These are phyloP conservation scores for Rhopalosiphum padi DNA, from an alignment of 1,140 invertebrate genomes.

Conservation along the genomic window DNA sequence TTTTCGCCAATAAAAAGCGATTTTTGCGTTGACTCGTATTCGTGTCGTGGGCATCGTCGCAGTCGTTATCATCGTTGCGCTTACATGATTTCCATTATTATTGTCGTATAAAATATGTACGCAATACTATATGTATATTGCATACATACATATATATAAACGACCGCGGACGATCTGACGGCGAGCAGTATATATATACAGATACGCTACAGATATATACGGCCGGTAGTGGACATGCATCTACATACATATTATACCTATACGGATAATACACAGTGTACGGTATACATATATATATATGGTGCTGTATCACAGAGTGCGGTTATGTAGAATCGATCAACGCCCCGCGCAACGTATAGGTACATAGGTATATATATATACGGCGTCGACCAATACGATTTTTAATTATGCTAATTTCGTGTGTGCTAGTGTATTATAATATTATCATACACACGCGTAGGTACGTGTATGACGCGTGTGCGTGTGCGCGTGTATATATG, in stretches of 20 bases:
- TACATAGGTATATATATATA: not conserved
- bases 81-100: not conserved
- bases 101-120: not conserved
- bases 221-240: not conserved
- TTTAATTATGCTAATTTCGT: not conserved
- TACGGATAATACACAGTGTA: not conserved
- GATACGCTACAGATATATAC: not conserved
- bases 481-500: not conserved
- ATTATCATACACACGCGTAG: not conserved
- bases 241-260: not conserved
- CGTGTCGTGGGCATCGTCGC: too few species aligned
- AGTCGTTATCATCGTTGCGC: too few species aligned
- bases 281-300: not conserved
- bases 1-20: not conserved
- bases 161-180: too few species aligned
- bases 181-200: too few species aligned
- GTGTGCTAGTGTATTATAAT: not conserved
- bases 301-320: not conserved
- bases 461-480: not conserved
- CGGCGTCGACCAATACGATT: not conserved
- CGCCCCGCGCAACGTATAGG: not conserved
- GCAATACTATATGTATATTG: not conserved
- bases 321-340: constrained; percentile 5
- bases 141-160: not conserved
- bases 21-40: not conserved